Base-by-base conservation (phyloP, 2,797 vertebrate genomes). In the Falco biarmicus region DNA sequence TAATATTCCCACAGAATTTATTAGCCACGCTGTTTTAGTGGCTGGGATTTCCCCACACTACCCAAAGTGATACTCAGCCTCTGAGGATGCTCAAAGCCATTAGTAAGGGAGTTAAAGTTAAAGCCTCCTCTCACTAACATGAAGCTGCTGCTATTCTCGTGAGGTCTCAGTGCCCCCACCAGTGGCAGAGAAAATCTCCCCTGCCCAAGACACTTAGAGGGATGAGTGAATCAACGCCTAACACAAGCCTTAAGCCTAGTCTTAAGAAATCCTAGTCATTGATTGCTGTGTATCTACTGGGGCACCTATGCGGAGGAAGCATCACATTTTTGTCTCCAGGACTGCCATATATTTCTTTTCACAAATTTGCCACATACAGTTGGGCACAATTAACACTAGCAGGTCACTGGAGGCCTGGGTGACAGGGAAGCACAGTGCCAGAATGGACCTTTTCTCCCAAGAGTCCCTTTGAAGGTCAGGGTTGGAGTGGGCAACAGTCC, bases 401-500 rank as follows among this genome's bases (percentile, higher is more conserved):
- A 54, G 71, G 69, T 84, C 47, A 10, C 60, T 16, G 37, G 77
- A 83, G 86, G 43, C 34, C 64, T 43, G 79, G 73, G 50, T 19
- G 28, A 28, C 60, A 47, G 45, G 65, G 45, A 25, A 73, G 51
- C 28, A 6, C 2, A 6, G 66, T 56, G 11, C 21, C 21, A 31
- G 64, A 31, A 65, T 1, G 34, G 39, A 24, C 9, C 25, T 80
- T 85, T 83, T 77, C 84, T 89, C 75, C 74, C 24, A 28, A 25
- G 69, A 68, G 45, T 14, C 34, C 45, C 84, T 47, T 1, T 61
- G 84, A 89, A 95, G 93, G 91, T 95, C 85, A 64, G 43, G 21
- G 60, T 15, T 77, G 81, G 82, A 60, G 64, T 0, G 8, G 32
- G n/a, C 0, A 0, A 13, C 39, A 61, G 34, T 11, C 41, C 0